A percentile compares a stretch with the other conserved stretches of the same genome.
Evolutionary conservation across 2,797 vertebrate genomes (phyloP).

Genomic region (Epinephelus malabaricus): DNA sequence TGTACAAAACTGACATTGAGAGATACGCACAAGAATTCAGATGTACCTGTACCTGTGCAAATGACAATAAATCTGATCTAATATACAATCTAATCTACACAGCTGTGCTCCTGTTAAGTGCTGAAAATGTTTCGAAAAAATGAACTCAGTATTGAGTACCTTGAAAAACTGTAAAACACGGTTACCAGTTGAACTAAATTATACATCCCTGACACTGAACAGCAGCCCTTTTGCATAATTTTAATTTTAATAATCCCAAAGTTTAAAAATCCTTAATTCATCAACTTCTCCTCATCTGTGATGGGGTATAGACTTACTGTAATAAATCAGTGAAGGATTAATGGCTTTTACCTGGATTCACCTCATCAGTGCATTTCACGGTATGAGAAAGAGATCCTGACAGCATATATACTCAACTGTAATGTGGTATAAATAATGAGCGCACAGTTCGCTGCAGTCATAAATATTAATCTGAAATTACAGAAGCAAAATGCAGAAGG

Average conservation of each 20-base stretch:
- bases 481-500: constrained; percentile 16
- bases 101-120: constrained; percentile 1
- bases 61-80: too few relatives aligned
- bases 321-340: constrained; percentile 36
- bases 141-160: not conserved
- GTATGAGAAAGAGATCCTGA: constrained; percentile 28
- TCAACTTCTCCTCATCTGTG: constrained; percentile 26
- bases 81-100: too few relatives aligned
- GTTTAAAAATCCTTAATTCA: constrained; percentile 39
- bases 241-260: constrained; percentile 52
- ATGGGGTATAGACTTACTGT: constrained; percentile 19
- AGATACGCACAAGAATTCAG: too few relatives aligned
- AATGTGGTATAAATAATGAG: constrained; percentile 60
- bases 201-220: constrained; percentile 26
- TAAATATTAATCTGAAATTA: constrained; percentile 51
- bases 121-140: not conserved
- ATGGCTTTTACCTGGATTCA: constrained; percentile 54
- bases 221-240: constrained; percentile 23
- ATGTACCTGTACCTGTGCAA: too few relatives aligned
- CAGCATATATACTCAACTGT: constrained; percentile 35
- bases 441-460: constrained; percentile 28
- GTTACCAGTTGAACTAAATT: not conserved
- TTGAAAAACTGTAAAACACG: not conserved
- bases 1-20: too few relatives aligned
- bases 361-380: constrained; percentile 45